A percentile compares a stretch with the other conserved stretches of the same genome.
Evolutionary conservation across 2,888 invertebrate genomes (phyloP).

Genomic region (Sarcophaga rosellei): DNA sequence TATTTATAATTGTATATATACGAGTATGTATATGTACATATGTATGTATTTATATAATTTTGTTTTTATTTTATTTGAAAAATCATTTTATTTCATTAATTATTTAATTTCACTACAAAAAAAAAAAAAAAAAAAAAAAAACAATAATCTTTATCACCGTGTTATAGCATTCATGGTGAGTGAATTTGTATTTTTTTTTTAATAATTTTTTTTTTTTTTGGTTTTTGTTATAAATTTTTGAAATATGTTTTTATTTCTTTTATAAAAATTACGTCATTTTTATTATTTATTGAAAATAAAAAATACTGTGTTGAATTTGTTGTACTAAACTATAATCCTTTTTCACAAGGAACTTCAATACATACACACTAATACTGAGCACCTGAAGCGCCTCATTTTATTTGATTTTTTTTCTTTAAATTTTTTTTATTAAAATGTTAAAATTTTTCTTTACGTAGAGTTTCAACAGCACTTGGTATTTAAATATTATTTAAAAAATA

Average conservation of each 20-base stretch:
- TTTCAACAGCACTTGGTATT: conserved; percentile 17
- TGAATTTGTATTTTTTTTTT: not conserved
- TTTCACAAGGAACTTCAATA: conserved; percentile 51
- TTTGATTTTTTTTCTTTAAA: not conserved
- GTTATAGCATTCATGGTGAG: not conserved
- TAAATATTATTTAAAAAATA: conserved; percentile 7
- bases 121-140: not conserved
- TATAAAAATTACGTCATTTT: conserved; percentile 68
- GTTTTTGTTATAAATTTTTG: conserved; percentile 4
- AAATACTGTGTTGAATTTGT: too few relatives aligned
- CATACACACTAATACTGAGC: conserved; percentile 80
- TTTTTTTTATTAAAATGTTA: not conserved
- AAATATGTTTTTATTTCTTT: conserved; percentile 11
- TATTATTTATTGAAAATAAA: conserved; percentile 28
- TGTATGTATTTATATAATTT: not conserved
- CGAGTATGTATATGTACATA: too few relatives aligned
- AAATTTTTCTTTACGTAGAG: conserved; percentile 7
- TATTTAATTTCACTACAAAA: conserved; percentile 34
- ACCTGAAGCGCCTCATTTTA: conserved; percentile 75
- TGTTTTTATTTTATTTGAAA: not conserved
- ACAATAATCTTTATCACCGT: conserved; percentile 58
- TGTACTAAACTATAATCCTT: not conserved
- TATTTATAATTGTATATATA: too few relatives aligned
- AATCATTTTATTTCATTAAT: not conserved
- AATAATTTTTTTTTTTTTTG: not conserved